Evolutionary conservation across 2,113 vertebrate species (phyloP).

Genomic region (Aegithalos caudatus): DNA sequence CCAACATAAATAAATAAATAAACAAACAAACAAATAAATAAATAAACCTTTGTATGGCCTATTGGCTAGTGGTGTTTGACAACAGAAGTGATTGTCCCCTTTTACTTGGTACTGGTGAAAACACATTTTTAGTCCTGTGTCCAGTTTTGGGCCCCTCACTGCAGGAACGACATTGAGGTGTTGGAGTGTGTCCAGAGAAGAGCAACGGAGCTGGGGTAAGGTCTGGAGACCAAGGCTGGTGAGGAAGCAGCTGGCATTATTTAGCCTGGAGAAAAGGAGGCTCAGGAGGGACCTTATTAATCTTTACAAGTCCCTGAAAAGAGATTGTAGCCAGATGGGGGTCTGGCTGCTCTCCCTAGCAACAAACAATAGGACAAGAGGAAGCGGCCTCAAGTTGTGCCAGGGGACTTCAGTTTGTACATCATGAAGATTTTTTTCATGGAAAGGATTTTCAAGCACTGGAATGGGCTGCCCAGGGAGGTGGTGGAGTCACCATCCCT

Average conservation of each 20-base stretch:
- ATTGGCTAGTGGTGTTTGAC: background rate
- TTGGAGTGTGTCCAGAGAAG: background rate
- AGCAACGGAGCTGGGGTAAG: rapidly evolving
- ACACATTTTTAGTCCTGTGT: background rate
- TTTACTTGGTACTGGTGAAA: background rate
- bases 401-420: background rate
- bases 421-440: background rate
- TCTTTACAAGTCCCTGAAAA: background rate
- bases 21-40: background rate
- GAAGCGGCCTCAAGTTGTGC: too few relatives aligned
- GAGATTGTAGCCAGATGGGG: background rate
- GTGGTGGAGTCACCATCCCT: background rate
- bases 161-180: background rate
- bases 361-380: background rate
- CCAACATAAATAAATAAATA: background rate
- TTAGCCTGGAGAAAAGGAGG: background rate
- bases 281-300: background rate
- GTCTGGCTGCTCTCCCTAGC: background rate
- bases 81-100: background rate
- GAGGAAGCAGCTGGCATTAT: background rate
- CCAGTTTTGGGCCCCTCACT: background rate
- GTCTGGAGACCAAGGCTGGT: background rate
- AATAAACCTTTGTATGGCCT: rapidly evolving
- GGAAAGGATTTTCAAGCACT: background rate
- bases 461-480: background rate